Evolutionary conservation across 1,140 invertebrate species (phyloP), one percentile per base, ranked within the genome.

Genomic region (Zaprionus africanus): DNA sequence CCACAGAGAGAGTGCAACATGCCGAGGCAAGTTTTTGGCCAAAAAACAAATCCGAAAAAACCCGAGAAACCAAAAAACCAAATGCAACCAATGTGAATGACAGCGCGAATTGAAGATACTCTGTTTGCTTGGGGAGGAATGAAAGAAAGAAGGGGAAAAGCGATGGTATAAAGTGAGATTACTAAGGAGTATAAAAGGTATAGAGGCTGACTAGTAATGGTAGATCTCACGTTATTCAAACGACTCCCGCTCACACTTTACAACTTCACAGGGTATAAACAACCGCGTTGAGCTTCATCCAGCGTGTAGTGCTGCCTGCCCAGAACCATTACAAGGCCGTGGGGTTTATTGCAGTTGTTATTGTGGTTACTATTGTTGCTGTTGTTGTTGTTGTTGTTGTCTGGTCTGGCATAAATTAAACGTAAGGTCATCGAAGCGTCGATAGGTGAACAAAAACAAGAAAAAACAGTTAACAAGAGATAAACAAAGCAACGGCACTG

Each of bases 351-450:
- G 38, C 56, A 57, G 59, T 53, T 61, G 56, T 59, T 71, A 38
- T 64, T 36, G 56, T 34, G 41, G 22, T 62, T 43, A 36, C 24
- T 17, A 31, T 54, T 71, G 51, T 59, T 36, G 34, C 24, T 17
- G 38, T 54, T 71, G 51, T 59, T 36, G 34, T 31, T 56, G 11
- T 62, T 54, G 51, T 24, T 17, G 38, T 34, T 53, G 58, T 34
- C 49, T 61, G 15, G 56, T 41, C 38, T 46, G n/a, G 75, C 75
- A 73, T 77, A 77, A 76, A 76, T 72, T 76, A 72, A 66, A 72
- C 51, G 26, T 73, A 77, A 77, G 75, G 75, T 64, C 73, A 64
- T 62, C 70, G 75, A 65, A 66, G 75, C 75, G 69, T 77, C 75
- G 63, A 73, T 77, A 77, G 69, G 34, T 71, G 49, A 72, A 61